Percentiles rank a stretch among this genome's conserved stretches.
Conservation (phyloP, 2,113 vertebrate genomes). For the Labrus mixtus region DNA sequence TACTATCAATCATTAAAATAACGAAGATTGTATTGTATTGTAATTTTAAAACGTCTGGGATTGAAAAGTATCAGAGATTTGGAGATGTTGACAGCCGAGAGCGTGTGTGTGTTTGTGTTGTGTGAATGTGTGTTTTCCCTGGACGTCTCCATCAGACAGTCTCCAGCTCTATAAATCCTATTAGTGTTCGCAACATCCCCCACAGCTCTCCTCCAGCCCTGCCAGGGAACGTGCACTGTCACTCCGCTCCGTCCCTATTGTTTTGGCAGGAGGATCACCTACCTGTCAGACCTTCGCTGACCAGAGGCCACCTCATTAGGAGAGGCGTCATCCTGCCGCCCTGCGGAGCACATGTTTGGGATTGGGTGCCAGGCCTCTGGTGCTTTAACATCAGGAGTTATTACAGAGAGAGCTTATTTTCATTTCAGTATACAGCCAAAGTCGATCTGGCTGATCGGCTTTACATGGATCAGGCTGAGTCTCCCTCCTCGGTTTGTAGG, state of each 20-base stretch:
- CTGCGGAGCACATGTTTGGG: not conserved
- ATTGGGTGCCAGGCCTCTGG: not conserved
- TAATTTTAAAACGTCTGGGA: no score
- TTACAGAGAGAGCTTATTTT: constrained; percentile 12
- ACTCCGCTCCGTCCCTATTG: not conserved
- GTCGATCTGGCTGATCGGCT: constrained; percentile 8
- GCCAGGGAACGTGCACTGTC: not conserved
- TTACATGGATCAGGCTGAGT: constrained; percentile 1
- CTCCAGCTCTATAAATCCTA: not conserved
- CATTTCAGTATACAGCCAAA: constrained; percentile 11
- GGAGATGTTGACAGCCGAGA: not conserved
- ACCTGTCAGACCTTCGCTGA: not conserved
- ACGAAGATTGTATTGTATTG: no score
- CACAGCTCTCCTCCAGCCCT: not conserved
- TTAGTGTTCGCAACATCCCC: not conserved
- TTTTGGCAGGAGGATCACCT: not conserved
- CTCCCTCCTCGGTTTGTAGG: not conserved
- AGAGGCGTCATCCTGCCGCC: not conserved
- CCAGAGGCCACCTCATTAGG: not conserved
- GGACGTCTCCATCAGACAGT: no score
- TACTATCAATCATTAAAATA: no score
- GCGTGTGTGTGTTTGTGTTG: not conserved
- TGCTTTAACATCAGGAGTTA: not conserved
- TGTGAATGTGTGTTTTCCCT: not conserved
- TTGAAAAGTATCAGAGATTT: no score